Percentiles rank a stretch among this genome's conserved stretches.
These are phyloP conservation scores for Heliothis virescens DNA, from an alignment of 1,140 invertebrate genomes.

Conservation along the genomic window DNA sequence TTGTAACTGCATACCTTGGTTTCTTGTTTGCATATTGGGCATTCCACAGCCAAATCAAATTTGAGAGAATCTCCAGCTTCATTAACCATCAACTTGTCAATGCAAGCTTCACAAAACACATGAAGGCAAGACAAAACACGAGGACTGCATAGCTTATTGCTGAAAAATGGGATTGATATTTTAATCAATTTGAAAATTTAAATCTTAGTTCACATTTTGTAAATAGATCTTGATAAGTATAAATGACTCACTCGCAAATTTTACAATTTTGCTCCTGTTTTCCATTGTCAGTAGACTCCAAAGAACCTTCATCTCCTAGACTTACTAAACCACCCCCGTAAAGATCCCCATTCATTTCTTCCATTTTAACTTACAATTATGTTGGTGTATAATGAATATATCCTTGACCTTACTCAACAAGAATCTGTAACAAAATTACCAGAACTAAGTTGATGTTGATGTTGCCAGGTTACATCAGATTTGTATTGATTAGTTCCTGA, in stretches of 20 bases:
- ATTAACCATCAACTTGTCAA: conserved; percentile 92
- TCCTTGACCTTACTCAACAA: conserved; percentile 78
- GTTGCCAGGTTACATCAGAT: too few species aligned
- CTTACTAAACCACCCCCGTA: conserved; percentile 84
- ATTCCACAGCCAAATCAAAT: conserved; percentile 87
- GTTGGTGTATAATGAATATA: conserved; percentile 78
- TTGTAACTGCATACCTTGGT: conserved; percentile 88
- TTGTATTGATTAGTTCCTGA: too few species aligned
- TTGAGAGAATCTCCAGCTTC: conserved; percentile 88
- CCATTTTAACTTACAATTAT: conserved; percentile 85
- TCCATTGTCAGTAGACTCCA: conserved; percentile 83
- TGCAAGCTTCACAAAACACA: conserved; percentile 96
- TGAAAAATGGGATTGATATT: conserved; percentile 62
- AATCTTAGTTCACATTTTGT: background rate
- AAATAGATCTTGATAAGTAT: background rate
- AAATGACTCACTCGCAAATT: conserved; percentile 85
- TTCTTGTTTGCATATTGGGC: conserved; percentile 94
- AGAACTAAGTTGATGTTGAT: background rate
- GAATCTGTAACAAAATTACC: conserved; percentile 73
- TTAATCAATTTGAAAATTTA: too few species aligned
- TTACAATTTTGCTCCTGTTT: conserved; percentile 86
- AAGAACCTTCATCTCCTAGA: conserved; percentile 84
- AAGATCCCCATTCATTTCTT: conserved; percentile 85
- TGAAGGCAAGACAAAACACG: conserved; percentile 96
- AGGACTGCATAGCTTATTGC: conserved; percentile 91